A percentile compares a stretch with the other conserved stretches of the same genome.
Conservation (phyloP, 2,888 invertebrate genomes). For the Rhopalosiphum nymphaeae region DNA sequence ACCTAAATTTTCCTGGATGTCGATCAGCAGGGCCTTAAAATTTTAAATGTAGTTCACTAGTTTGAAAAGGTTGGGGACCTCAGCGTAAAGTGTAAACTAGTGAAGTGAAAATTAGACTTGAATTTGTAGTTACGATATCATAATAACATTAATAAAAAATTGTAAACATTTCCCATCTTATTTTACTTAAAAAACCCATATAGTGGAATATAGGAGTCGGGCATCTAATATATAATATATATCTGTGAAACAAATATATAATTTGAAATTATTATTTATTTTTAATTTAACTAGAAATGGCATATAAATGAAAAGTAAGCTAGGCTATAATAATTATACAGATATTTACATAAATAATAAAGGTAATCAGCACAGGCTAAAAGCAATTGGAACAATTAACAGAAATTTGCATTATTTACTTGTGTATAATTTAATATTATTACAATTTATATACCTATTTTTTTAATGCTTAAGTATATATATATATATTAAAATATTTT, state of each 20-base stretch:
- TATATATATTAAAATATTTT: neutral
- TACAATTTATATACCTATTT: neutral
- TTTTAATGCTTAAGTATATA: neutral
- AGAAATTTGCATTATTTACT: conserved; percentile 4
- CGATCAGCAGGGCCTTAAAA: too few relatives aligned
- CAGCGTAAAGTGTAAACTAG: too few relatives aligned
- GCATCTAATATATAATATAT: too few relatives aligned
- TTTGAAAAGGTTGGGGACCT: too few relatives aligned
- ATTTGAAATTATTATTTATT: neutral
- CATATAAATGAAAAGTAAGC: conserved; percentile 20
- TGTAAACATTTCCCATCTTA: too few relatives aligned
- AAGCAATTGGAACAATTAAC: conserved; percentile 40
- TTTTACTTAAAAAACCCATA: too few relatives aligned
- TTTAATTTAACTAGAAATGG: neutral
- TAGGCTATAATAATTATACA: neutral
- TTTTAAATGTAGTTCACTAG: too few relatives aligned
- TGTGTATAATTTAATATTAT: neutral
- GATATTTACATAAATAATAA: neutral
- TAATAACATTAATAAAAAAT: too few relatives aligned
- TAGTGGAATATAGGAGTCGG: too few relatives aligned
- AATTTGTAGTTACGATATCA: too few relatives aligned
- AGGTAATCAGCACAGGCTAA: neutral
- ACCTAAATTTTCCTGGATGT: too few relatives aligned
- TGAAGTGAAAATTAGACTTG: too few relatives aligned
- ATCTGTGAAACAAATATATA: neutral